These are phyloP conservation scores for Amphipyra tragopoginis DNA, from an alignment of 2,888 invertebrate species.

Conservation along the genomic window DNA sequence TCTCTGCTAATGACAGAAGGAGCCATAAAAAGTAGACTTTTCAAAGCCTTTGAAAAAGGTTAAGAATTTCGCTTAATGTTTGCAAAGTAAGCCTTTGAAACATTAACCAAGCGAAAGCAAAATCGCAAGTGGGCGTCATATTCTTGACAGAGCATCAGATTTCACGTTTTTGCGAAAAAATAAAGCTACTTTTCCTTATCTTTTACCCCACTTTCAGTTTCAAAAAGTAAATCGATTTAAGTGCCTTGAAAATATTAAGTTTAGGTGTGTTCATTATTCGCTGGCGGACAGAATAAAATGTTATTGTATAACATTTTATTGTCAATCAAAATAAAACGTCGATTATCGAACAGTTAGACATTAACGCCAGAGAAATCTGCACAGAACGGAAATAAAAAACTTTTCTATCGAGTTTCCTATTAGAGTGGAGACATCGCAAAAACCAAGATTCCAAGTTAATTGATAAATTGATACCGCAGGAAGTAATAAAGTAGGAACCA, in stretches of 20 bases:
- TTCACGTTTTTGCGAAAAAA: constrained; percentile 1
- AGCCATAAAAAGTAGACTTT: too few species aligned
- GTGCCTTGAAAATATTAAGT: too few species aligned
- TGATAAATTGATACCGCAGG: constrained; percentile 59
- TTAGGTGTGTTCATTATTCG: not conserved
- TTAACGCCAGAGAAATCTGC: constrained; percentile 23
- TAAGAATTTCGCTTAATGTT: not conserved
- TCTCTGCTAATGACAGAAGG: not conserved
- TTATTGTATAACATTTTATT: too few species aligned
- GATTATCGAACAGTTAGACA: not conserved
- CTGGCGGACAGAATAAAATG: too few species aligned
- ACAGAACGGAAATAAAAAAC: constrained; percentile 44
- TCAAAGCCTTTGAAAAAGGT: not conserved
- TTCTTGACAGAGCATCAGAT: constrained; percentile 5
- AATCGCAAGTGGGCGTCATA: constrained; percentile 23
- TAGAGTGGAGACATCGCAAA: constrained; percentile 37
- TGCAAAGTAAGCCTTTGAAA: not conserved
- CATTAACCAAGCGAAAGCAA: not conserved
- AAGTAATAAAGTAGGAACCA: constrained; percentile 57
- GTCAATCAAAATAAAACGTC: not conserved
- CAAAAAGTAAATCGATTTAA: not conserved
- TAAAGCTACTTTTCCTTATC: constrained; percentile 10
- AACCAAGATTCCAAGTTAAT: constrained; percentile 57
- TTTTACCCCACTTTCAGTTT: not conserved
- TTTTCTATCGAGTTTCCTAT: constrained; percentile 36